Evolutionary conservation across 64 coral and sea anemone genomes (phyloP), one percentile per base, ranked within the genome.

Genomic region (Anthopleura sola): DNA sequence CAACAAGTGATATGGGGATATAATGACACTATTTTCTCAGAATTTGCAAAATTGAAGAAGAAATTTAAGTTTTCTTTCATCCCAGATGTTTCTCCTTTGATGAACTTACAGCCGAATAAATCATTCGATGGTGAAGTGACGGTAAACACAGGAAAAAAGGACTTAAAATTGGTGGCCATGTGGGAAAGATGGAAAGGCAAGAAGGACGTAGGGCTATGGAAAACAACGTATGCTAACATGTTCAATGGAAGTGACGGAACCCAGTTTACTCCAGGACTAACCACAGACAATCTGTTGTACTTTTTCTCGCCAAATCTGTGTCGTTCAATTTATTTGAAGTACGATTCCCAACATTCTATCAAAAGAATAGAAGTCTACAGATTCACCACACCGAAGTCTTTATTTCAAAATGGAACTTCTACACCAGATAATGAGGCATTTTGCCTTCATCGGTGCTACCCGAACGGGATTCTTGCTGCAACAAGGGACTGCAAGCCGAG

Each of bases 211-310:
- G 86, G 86, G 40, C 46, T 97, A 1, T 97, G 88, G 91, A 90
- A 88, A 38, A 84, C 95, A 10, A 76, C 49, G 4, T 97, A 93
- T 78, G 88, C 91, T 17, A 97, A 97, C 62, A 93, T 93, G 88
- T 31, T 97, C 1, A 97, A 97, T 54, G 95, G 91, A n/a, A 88
- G 90, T 7, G 95, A 97, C 37, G 95, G 95, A 8, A 93, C 86
- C 31, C 88, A 93, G 78, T 97, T 90, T 60, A 54, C 88, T 4
- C 95, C 95, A 58, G 85, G 86, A 13, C 60, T 68, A 13, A 37
- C 49, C 33, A 82, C 24, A 12, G 23, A 47, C 9, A 37, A 84
- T 3, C 83, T 58, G 13, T 68, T 97, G 5, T 97, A 97, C 39
- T 78, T 90, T 18, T 88, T 97, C 60, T 86, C 84, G 56, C 58